phyloP scores from a whole-genome alignment of 2,797 vertebrate species.

The Gambusia yucatana region DNA sequence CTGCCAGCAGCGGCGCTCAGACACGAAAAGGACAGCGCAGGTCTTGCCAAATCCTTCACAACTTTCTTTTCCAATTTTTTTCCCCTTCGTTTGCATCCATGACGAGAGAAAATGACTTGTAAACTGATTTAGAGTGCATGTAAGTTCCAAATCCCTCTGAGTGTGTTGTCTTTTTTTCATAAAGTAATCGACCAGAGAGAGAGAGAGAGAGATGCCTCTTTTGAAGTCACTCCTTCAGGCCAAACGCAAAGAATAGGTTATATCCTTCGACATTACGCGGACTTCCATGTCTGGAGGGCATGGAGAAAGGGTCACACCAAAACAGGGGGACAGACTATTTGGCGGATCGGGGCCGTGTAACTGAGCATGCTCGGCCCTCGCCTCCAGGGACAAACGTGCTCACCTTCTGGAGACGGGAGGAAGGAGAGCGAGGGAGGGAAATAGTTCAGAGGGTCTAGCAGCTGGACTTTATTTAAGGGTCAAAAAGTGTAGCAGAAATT shows the following conservation, averaged over 20 bases:
- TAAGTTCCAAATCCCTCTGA: slow-evolving; percentile 59
- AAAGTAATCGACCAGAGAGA: neutral
- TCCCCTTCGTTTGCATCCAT: slow-evolving; percentile 38
- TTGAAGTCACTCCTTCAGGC: slow-evolving; percentile 47
- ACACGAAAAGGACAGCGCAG: slow-evolving; percentile 49
- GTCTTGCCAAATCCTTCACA: slow-evolving; percentile 53
- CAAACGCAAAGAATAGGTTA: slow-evolving; percentile 49
- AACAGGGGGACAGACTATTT: slow-evolving; percentile 40
- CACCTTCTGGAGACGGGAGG: slow-evolving; percentile 63
- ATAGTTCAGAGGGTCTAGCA: slow-evolving; percentile 72
- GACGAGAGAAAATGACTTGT: slow-evolving; percentile 54
- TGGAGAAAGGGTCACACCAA: slow-evolving; percentile 47
- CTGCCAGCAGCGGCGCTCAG: slow-evolving; percentile 67
- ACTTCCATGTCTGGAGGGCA: slow-evolving; percentile 68
- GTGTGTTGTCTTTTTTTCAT: slow-evolving; percentile 47
- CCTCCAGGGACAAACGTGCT: slow-evolving; percentile 59
- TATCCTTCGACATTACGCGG: slow-evolving; percentile 65
- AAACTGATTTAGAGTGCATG: slow-evolving; percentile 60
- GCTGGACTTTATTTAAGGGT: slow-evolving; percentile 81
- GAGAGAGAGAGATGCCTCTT: slow-evolving; percentile 35
- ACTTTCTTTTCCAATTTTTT: slow-evolving; percentile 61
- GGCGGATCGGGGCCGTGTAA: slow-evolving; percentile 32
- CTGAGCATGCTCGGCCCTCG: slow-evolving; percentile 38
- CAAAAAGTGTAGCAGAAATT: slow-evolving; percentile 77
- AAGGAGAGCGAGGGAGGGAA: slow-evolving; percentile 50